phyloP scores from a whole-genome alignment of 2,888 invertebrate genomes.

The Xanthorhoe designata region DNA sequence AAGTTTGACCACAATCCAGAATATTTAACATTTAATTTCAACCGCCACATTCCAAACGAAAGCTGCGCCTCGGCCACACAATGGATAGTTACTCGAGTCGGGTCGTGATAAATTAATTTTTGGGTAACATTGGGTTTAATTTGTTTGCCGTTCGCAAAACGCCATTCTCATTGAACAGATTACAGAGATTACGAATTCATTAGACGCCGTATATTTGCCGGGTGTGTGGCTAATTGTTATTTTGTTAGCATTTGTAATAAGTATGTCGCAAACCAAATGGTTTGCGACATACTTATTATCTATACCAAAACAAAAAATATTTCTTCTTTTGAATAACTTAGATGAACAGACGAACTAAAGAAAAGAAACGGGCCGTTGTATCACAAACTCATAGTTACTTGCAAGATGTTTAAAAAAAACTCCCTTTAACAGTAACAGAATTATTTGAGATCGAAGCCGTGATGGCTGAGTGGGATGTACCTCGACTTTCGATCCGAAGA shows the following conservation, averaged over 20 bases:
- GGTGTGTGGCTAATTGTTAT: slow-evolving; percentile 76
- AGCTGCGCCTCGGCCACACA: slow-evolving; percentile 49
- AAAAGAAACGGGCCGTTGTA: too few species aligned
- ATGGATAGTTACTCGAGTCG: slow-evolving; percentile 67
- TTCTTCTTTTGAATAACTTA: too few species aligned
- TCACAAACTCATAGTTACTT: too few species aligned
- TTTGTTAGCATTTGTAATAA: slow-evolving; percentile 63
- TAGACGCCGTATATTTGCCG: slow-evolving; percentile 78
- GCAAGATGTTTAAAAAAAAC: too few species aligned
- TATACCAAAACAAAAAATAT: too few species aligned
- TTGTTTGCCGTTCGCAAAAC: slow-evolving; percentile 80
- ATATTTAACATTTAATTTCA: slow-evolving; percentile 7
- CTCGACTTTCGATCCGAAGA: too few species aligned
- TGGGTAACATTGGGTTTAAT: slow-evolving; percentile 74
- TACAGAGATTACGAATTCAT: slow-evolving; percentile 84
- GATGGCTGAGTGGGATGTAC: too few species aligned
- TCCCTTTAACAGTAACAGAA: too few species aligned
- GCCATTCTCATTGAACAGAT: slow-evolving; percentile 85
- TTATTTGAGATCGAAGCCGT: too few species aligned
- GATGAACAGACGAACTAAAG: too few species aligned
- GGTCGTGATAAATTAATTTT: slow-evolving; percentile 84
- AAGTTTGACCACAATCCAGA: slow-evolving; percentile 10
- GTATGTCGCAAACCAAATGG: too few species aligned
- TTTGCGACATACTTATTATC: not conserved
- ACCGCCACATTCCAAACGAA: slow-evolving; percentile 16